These are phyloP conservation scores for Pseudomugil tenellus DNA, from an alignment of 2,797 vertebrate species.

Conservation along the genomic window DNA sequence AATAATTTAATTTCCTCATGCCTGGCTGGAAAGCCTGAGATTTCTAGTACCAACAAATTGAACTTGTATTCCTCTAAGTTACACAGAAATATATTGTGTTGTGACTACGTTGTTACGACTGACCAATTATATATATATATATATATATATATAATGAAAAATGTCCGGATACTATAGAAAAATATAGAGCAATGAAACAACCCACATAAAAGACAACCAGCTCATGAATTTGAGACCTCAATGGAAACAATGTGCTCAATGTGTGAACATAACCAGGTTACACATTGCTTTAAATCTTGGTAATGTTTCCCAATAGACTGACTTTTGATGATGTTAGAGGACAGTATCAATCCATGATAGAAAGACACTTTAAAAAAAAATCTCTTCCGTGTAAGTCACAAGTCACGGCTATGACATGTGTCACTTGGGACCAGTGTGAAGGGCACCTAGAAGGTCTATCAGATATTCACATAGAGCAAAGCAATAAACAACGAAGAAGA, in stretches of 20 bases:
- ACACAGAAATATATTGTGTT: slow-evolving; percentile 29
- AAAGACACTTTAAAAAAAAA: slow-evolving; percentile 9
- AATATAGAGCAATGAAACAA: background rate
- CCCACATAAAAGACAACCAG: background rate
- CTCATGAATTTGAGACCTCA: background rate
- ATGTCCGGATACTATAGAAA: slow-evolving; percentile 8
- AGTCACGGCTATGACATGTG: background rate
- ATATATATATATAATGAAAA: slow-evolving; percentile 17
- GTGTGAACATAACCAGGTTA: slow-evolving; percentile 25
- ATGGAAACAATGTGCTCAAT: slow-evolving; percentile 2
- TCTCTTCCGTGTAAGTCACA: slow-evolving; percentile 22
- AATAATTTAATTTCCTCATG: slow-evolving; percentile 54
- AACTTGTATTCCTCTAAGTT: slow-evolving; percentile 37
- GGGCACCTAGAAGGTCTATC: slow-evolving; percentile 8
- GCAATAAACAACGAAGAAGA: background rate
- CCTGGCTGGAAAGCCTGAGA: slow-evolving; percentile 12
- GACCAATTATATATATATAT: background rate
- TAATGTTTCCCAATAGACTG: slow-evolving; percentile 16
- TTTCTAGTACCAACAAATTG: slow-evolving; percentile 43
- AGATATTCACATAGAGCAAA: no score
- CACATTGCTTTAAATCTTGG: slow-evolving; percentile 1
- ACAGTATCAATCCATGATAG: background rate
- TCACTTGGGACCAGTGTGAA: slow-evolving; percentile 1
- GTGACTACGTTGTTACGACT: slow-evolving; percentile 18
- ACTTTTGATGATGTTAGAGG: slow-evolving; percentile 31